Percentiles rank a stretch among this genome's conserved stretches.
These are phyloP conservation scores for Sepioteuthis lessoniana DNA, from an alignment of 2,888 invertebrate genomes.

Conservation along the genomic window DNA sequence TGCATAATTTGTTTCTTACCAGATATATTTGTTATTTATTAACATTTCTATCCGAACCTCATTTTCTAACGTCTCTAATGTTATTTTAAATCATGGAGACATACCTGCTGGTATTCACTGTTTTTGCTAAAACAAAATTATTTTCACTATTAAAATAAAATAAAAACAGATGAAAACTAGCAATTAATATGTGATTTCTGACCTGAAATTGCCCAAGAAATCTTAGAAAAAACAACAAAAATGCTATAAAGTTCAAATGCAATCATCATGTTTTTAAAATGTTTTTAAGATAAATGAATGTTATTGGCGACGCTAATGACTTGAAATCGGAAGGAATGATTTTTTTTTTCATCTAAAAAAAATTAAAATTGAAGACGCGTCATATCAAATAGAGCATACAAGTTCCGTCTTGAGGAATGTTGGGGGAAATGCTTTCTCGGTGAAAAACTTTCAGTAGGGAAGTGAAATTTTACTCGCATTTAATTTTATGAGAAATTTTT, in stretches of 20 bases:
- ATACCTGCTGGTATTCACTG: neutral
- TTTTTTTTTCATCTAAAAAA: neutral
- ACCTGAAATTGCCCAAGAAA: neutral
- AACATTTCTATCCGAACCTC: neutral
- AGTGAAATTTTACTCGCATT: constrained; percentile 6
- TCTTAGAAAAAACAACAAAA: neutral
- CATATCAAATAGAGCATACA: neutral
- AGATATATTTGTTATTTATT: no score
- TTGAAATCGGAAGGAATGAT: neutral
- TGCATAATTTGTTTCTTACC: no score
- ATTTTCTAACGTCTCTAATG: neutral
- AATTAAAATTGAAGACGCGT: neutral
- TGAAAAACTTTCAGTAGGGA: neutral
- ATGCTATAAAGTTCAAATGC: neutral
- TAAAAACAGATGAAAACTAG: neutral
- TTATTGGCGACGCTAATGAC: constrained; percentile 33
- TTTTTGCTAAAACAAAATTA: neutral
- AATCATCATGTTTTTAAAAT: neutral
- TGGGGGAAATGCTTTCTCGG: neutral
- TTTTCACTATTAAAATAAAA: neutral
- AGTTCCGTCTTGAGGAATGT: neutral
- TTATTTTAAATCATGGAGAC: neutral
- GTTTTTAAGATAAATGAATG: neutral
- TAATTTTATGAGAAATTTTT: neutral
- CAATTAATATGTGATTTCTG: neutral